Percentiles rank a stretch among this genome's conserved stretches.
Evolutionary conservation across 1,140 invertebrate genomes (phyloP).

Genomic region (Brachionus calyciflorus): DNA sequence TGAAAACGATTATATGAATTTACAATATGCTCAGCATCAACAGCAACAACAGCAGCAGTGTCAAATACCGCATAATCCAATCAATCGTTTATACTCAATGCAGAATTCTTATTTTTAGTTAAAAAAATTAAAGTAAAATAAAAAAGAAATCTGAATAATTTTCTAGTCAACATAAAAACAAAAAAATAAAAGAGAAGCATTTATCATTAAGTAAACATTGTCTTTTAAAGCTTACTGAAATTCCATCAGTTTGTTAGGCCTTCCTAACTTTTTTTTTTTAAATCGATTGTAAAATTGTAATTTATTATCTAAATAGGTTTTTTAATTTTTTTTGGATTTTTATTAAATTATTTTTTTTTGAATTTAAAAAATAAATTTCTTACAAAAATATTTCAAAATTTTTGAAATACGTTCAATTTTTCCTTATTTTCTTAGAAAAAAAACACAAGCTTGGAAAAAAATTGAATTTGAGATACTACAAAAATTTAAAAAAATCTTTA

Average conservation of each 20-base stretch:
- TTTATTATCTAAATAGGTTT: constrained; percentile 28
- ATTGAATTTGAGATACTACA: no score
- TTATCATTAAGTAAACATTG: background rate
- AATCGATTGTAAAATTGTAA: constrained; percentile 26
- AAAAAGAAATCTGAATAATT: background rate
- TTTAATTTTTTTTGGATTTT: constrained; percentile 21
- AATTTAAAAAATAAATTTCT: no score
- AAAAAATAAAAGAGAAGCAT: no score
- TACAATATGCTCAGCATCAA: background rate
- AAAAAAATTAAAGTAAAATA: no score
- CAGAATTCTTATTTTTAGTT: constrained; percentile 46
- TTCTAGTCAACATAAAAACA: no score
- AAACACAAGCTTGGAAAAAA: no score
- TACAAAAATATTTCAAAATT: no score
- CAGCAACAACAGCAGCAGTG: background rate
- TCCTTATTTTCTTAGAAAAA: no score
- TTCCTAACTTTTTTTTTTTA: background rate
- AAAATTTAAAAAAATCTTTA: no score
- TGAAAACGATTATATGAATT: constrained; percentile 16
- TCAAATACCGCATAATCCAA: constrained; percentile 25
- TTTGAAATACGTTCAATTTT: no score
- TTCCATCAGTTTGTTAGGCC: background rate
- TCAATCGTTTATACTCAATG: constrained; percentile 42
- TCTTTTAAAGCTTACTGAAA: constrained; percentile 3
- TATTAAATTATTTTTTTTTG: background rate